Evolutionary conservation across 2,113 vertebrate species (phyloP), one percentile per base, ranked within the genome.

Genomic region (Seriola quinqueradiata): DNA sequence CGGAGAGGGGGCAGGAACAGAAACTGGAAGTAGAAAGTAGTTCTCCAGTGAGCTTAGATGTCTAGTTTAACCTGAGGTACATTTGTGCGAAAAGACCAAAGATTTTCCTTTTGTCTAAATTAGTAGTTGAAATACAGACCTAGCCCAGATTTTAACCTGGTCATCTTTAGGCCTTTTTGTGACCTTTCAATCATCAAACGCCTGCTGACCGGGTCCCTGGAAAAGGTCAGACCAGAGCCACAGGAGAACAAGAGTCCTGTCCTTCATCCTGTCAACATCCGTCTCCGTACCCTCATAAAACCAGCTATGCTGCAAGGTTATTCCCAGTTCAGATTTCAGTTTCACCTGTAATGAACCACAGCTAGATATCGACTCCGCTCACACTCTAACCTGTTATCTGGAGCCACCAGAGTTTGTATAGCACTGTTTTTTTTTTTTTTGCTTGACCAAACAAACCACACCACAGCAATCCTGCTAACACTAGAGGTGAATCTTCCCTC

Each of bases 401-500:
- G 36, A 58, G 23, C 28, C 25, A 54, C 42, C 25, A 28, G 25
- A 68, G 40, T 66, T 70, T 60, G 21, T 60, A 75, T 10, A 59
- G 54, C 36, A 32, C 38, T 7, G 38, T 28, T 28, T 28, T 28
- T 25, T 25, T 55, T 52, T 46, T 64, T 25, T 68, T 46, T 6
- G 7, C 28, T 38, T 36, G 1, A 58, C 55, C 11, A 50, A 72
- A 73, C 68, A 52, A 63, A 50, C 44, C 58, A 32, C 48, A 28
- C 7, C 21, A 50, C 48, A 48, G 8, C 32, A 17, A 8, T 23
- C 72, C 38, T 23, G 21, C 46, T 28, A 28, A n/a, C n/a, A 5
- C 4, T 2, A 12, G 38, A 25, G 9, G 28, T 34, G 17, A 60
- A 34, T 60, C 17, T 34, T 46, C 6, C 12, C 2, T 11, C 9